A percentile compares a stretch with the other conserved stretches of the same genome.
Evolutionary conservation across 2,113 vertebrate species (phyloP).

Genomic region (Meriones unguiculatus): DNA sequence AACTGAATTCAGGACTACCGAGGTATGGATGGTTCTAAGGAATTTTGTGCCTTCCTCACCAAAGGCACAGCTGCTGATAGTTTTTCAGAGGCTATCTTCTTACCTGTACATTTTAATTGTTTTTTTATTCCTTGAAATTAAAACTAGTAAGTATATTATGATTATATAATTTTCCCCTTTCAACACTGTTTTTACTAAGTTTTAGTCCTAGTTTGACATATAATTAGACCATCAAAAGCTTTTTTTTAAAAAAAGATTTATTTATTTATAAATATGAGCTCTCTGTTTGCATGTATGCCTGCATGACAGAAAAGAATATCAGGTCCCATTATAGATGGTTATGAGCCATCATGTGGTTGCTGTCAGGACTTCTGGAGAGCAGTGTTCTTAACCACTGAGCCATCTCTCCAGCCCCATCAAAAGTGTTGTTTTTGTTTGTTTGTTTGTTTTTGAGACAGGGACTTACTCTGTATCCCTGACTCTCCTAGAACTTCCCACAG

Average conservation of each 20-base stretch:
- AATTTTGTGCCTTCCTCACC: conserved; percentile 10
- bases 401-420: too few relatives aligned
- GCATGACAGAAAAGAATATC: too few relatives aligned
- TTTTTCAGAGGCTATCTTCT: background rate
- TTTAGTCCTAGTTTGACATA: background rate
- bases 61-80: background rate
- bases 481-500: background rate
- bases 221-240: conserved; percentile 24
- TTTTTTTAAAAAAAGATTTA: background rate
- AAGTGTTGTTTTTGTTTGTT: too few relatives aligned
- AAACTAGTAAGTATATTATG: background rate
- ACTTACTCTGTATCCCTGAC: background rate
- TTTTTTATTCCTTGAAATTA: background rate
- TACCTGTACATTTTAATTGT: background rate
- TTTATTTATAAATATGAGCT: too few relatives aligned
- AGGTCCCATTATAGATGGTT: too few relatives aligned
- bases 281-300: too few relatives aligned
- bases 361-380: too few relatives aligned
- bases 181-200: background rate
- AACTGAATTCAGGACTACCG: background rate
- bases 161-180: background rate
- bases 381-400: too few relatives aligned
- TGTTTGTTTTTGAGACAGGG: background rate
- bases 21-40: background rate
- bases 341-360: too few relatives aligned